Evolutionary conservation across 2,888 invertebrate genomes (phyloP).

Genomic region (Harpagoxenus sublaevis): DNA sequence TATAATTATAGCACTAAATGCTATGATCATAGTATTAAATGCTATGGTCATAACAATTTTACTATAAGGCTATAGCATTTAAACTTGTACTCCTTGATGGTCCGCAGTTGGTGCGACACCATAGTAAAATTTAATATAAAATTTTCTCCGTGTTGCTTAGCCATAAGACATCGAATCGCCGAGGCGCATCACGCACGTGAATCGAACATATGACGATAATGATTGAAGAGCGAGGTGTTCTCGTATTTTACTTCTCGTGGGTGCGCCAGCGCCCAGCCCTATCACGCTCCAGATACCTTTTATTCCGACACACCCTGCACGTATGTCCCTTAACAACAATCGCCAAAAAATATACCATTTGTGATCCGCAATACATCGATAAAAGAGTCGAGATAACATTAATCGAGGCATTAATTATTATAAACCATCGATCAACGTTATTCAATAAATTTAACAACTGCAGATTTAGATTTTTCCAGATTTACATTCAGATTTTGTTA

Average conservation of each 20-base stretch:
- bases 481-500: background rate
- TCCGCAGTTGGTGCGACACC: no score
- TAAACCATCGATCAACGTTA: background rate
- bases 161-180: background rate
- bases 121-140: no score
- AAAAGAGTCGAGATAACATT: background rate
- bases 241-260: slow-evolving; percentile 67
- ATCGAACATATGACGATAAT: slow-evolving; percentile 42
- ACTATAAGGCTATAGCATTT: no score
- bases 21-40: no score
- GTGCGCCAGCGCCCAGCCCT: slow-evolving; percentile 76
- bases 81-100: no score
- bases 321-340: slow-evolving; percentile 42
- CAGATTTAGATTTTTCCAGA: background rate
- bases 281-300: slow-evolving; percentile 79
- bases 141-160: background rate
- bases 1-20: no score
- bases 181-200: slow-evolving; percentile 2
- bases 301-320: slow-evolving; percentile 72
- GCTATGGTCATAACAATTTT: no score
- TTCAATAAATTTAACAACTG: background rate
- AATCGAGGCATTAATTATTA: background rate
- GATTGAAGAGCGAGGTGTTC: background rate
- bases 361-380: background rate
- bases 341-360: slow-evolving; percentile 41